Evolutionary conservation across 2,797 vertebrate genomes (phyloP).

Genomic region (Ispidina lecontei): DNA sequence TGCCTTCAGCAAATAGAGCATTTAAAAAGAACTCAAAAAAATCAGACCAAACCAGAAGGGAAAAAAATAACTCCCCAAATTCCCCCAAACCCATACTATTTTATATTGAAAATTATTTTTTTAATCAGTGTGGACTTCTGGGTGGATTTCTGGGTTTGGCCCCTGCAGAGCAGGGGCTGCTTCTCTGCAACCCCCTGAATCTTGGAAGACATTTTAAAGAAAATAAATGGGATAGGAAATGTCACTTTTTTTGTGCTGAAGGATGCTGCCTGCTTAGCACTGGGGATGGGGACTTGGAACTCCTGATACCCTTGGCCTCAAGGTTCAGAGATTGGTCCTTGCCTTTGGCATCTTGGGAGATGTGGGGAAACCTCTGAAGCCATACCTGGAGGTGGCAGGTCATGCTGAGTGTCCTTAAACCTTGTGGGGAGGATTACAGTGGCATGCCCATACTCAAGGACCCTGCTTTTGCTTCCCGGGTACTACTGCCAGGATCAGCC

Average conservation of each 20-base stretch:
- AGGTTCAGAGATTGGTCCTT: neutral
- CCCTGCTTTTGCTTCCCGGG: neutral
- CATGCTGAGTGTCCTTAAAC: neutral
- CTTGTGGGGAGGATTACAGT: neutral
- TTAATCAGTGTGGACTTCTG: neutral
- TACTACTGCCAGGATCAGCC: neutral
- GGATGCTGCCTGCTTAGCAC: neutral
- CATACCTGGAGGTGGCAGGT: neutral
- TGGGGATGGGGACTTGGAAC: rapidly evolving
- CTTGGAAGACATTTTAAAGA: neutral
- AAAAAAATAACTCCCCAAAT: neutral
- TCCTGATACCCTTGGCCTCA: neutral
- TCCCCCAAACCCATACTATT: too few relatives aligned
- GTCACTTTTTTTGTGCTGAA: neutral
- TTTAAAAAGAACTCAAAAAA: neutral
- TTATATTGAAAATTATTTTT: neutral
- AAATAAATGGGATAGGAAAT: neutral
- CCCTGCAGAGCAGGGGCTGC: neutral
- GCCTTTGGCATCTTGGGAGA: neutral
- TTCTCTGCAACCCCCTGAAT: neutral
- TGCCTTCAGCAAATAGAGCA: neutral
- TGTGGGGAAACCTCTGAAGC: too few relatives aligned
- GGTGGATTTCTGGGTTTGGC: neutral
- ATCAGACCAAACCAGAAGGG: neutral
- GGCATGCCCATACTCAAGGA: neutral